Evolutionary conservation across 2,797 vertebrate genomes (phyloP), one percentile per base, ranked within the genome.

Genomic region (Cirrhinus mrigala): DNA sequence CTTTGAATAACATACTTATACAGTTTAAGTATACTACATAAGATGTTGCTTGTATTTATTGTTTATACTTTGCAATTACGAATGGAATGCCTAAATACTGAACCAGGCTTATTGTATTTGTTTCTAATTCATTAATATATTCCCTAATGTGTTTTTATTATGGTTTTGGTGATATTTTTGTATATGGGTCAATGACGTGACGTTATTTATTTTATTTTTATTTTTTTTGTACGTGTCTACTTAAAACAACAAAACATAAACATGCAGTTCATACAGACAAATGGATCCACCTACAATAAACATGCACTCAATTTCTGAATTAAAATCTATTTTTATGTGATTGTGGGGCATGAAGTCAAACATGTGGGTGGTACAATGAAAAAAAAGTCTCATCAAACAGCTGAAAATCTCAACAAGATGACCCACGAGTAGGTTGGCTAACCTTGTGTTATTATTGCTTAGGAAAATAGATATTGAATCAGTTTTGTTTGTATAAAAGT

Each of bases 321-420:
- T 62, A 78, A 78, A 78, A 78, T n/a, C n/a, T 62, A 78, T 60
- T 78, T 60, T 60, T 77, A 60, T 46, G 15, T 78, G n/a, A 58
- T 58, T 62, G 56, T 60, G 76, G 37, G 56, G 56, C 76, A 46
- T 66, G 12, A 64, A 48, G 60, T 79, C 44, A 79, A 66, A 79
- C 6, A 48, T 48, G 44, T 79, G 78, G 60, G 78, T 66, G 60
- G 24, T 18, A 33, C 44, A 64, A 66, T 58, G 78, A 50, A 50
- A 18, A 79, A 27, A 62, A 46, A 50, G 44, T 66, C 75, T 78
- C 76, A 44, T 27, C 76, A 62, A 46, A 77, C 24, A 2, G 37
- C 22, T 78, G 37, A 24, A 27, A 78, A 60, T 78, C 56, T 46
- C 56, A 78, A 62, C 40, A 62, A 46, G 22, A 62, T 46, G 15